Evolutionary conservation across 2,888 invertebrate genomes (phyloP).

Genomic region (Amaurobius ferox): DNA sequence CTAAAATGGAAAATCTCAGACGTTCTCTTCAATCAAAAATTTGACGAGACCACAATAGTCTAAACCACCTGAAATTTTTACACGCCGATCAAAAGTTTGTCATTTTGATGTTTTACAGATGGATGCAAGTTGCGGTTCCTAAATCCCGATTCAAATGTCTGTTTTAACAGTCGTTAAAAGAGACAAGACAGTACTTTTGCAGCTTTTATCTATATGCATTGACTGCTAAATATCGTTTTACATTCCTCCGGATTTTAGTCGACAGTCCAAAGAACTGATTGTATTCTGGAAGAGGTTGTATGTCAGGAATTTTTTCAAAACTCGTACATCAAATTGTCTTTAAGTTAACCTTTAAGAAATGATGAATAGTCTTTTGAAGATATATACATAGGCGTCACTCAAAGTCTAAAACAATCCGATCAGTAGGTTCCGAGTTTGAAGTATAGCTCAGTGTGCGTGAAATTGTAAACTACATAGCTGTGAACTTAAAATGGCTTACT

Average conservation of each 20-base stretch:
- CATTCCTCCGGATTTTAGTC: neutral
- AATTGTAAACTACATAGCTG: too few species aligned
- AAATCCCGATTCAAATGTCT: neutral
- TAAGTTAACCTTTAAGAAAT: too few species aligned
- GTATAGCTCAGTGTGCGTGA: too few species aligned
- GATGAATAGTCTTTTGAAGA: too few species aligned
- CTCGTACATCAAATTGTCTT: too few species aligned
- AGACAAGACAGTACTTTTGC: neutral
- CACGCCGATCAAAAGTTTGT: neutral
- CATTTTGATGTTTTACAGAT: neutral
- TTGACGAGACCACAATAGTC: neutral
- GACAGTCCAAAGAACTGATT: neutral
- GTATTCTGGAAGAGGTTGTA: neutral
- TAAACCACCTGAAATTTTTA: slow-evolving; percentile 4
- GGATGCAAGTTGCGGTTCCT: neutral
- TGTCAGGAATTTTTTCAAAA: too few species aligned
- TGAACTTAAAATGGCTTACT: too few species aligned
- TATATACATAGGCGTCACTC: too few species aligned
- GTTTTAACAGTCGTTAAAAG: neutral
- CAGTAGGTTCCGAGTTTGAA: too few species aligned
- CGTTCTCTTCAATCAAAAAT: neutral
- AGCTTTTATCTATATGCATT: neutral
- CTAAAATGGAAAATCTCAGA: neutral
- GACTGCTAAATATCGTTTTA: neutral
- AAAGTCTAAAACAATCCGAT: too few species aligned